Evolutionary conservation across 1,140 invertebrate species (phyloP).

Genomic region (Zaprionus capensis): DNA sequence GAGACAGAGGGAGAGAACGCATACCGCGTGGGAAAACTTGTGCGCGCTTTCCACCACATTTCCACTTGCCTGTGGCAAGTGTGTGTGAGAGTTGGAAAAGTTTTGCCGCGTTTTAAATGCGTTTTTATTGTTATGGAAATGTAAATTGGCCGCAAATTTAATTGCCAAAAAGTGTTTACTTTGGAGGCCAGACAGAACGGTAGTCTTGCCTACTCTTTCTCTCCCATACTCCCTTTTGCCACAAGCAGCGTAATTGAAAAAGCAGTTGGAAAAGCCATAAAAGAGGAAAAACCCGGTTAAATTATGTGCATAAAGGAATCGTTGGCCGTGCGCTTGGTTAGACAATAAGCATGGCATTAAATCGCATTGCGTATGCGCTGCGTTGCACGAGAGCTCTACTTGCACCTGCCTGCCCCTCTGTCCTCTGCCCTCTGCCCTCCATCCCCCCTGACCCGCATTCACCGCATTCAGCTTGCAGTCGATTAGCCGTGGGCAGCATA

Average conservation of each 20-base stretch:
- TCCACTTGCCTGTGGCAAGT: slow-evolving; percentile 19
- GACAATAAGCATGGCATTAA: slow-evolving; percentile 52
- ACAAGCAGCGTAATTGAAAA: slow-evolving; percentile 44
- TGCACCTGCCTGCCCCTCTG: neutral
- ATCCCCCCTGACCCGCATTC: neutral
- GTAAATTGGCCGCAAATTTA: slow-evolving; percentile 64
- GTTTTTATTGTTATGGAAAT: slow-evolving; percentile 73
- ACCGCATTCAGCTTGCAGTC: slow-evolving; percentile 3
- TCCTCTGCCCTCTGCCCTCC: neutral
- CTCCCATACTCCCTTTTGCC: neutral
- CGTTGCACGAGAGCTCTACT: slow-evolving; percentile 45
- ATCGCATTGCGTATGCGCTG: slow-evolving; percentile 72
- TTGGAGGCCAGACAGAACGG: slow-evolving; percentile 29
- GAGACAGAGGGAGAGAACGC: neutral
- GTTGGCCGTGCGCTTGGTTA: slow-evolving; percentile 52
- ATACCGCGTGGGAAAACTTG: slow-evolving; percentile 21
- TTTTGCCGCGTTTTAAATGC: slow-evolving; percentile 54
- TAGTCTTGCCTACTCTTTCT: neutral
- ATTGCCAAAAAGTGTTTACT: slow-evolving; percentile 77
- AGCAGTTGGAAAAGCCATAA: slow-evolving; percentile 6
- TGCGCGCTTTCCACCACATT: neutral
- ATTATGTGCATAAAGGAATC: slow-evolving; percentile 47
- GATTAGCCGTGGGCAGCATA: slow-evolving; percentile 43
- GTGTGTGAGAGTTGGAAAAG: slow-evolving; percentile 36
- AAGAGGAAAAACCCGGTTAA: slow-evolving; percentile 45